A percentile compares a stretch with the other conserved stretches of the same genome.
These are phyloP conservation scores for Sminthurides aquaticus DNA, from an alignment of 2,888 invertebrate species.

Conservation along the genomic window DNA sequence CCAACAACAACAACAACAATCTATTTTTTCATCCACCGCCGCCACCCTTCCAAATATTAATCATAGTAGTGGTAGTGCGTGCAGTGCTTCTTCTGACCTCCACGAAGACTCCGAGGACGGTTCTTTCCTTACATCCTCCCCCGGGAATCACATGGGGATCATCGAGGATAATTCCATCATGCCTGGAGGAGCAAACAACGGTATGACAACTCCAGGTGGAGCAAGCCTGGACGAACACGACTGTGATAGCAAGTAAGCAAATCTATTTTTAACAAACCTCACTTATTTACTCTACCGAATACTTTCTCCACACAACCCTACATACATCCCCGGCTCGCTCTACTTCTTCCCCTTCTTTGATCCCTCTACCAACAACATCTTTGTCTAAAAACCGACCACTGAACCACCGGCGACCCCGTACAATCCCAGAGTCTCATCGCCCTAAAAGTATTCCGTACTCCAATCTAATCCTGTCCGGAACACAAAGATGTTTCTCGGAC, in stretches of 20 bases:
- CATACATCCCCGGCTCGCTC: not conserved
- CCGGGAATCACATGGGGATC: slow-evolving; percentile 1
- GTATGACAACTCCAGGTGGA: slow-evolving; percentile 42
- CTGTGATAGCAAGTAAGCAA: slow-evolving; percentile 44
- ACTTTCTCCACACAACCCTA: not conserved
- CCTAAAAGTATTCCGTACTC: too few species aligned
- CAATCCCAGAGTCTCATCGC: too few species aligned
- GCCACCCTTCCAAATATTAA: not conserved
- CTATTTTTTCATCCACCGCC: not conserved
- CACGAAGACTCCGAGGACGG: not conserved
- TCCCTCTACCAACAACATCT: not conserved
- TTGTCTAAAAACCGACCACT: too few species aligned
- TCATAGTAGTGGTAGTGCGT: not conserved
- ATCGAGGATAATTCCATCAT: slow-evolving; percentile 8
- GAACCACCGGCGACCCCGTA: too few species aligned
- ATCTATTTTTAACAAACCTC: slow-evolving; percentile 4
- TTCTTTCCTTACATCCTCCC: not conserved
- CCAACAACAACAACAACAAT: not conserved
- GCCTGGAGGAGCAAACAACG: slow-evolving; percentile 20
- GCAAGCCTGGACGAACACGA: slow-evolving; percentile 42
- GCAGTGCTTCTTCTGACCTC: not conserved
- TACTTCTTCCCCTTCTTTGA: slow-evolving; percentile 1
- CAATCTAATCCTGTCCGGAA: not conserved
- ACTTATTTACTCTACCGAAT: slow-evolving; percentile 12
- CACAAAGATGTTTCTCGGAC: not conserved